A percentile compares a stretch with the other conserved stretches of the same genome.
Evolutionary conservation across 2,888 invertebrate species (phyloP).

Genomic region (Bruchidius siliquastri): DNA sequence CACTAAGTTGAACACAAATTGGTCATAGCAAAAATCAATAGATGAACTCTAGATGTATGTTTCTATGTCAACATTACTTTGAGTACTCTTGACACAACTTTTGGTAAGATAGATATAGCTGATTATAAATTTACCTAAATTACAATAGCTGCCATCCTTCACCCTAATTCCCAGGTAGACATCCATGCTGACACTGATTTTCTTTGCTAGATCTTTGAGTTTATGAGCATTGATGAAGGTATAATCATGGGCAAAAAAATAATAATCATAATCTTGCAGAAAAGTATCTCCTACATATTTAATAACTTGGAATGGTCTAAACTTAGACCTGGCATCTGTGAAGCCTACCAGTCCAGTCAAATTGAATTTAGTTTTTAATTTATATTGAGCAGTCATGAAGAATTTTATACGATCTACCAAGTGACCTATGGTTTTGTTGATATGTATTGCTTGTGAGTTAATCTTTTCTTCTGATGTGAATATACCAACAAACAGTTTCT

Average conservation of each 20-base stretch:
- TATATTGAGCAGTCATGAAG: conserved; percentile 47
- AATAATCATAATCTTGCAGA: conserved; percentile 87
- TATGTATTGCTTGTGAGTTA: conserved; percentile 68
- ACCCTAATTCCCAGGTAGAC: conserved; percentile 75
- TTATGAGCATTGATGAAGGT: conserved; percentile 79
- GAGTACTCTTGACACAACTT: no score
- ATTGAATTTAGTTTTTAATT: conserved; percentile 41
- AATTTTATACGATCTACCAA: conserved; percentile 73
- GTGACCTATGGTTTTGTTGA: conserved; percentile 85
- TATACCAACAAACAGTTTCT: conserved; percentile 82
- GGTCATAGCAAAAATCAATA: no score
- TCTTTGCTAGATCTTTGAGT: conserved; percentile 65
- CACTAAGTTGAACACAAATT: no score
- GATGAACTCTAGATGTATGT: no score
- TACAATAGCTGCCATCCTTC: conserved; percentile 61
- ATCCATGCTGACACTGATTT: conserved; percentile 79
- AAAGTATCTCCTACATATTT: conserved; percentile 89
- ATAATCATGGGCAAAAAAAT: conserved; percentile 80
- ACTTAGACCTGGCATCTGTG: conserved; percentile 69
- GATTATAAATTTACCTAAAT: conserved; percentile 53
- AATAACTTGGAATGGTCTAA: conserved; percentile 81
- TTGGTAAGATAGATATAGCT: no score
- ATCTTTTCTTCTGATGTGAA: conserved; percentile 72
- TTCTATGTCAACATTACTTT: no score
- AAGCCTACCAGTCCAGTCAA: conserved; percentile 70